phyloP scores from a whole-genome alignment of 2,888 invertebrate species.

The Camponotus fellah region DNA sequence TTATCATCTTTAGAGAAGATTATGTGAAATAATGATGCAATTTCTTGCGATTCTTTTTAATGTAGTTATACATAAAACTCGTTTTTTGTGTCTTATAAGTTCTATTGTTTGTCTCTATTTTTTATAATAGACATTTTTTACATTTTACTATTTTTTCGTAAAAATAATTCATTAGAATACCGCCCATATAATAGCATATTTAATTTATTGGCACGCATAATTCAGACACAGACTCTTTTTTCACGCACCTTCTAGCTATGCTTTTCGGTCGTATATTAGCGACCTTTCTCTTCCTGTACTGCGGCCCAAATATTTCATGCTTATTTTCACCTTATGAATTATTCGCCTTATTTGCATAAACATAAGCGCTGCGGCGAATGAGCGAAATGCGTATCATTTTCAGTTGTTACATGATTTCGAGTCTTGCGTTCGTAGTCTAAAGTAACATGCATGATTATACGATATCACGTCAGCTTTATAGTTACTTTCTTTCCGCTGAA shows the following conservation, averaged over 20 bases:
- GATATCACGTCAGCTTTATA: background rate
- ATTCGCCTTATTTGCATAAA: conserved; percentile 26
- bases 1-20: background rate
- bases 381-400: conserved; percentile 12
- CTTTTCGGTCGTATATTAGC: background rate
- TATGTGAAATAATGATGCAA: background rate
- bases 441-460: background rate
- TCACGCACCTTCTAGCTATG: background rate
- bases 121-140: background rate
- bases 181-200: background rate
- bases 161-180: background rate
- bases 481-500: conserved; percentile 37
- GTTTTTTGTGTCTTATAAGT: background rate
- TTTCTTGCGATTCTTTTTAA: background rate
- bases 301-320: conserved; percentile 25
- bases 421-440: conserved; percentile 1
- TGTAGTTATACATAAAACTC: background rate
- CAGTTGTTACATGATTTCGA: background rate
- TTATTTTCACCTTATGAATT: conserved; percentile 42
- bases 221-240: background rate
- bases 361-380: background rate
- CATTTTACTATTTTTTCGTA: background rate
- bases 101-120: background rate
- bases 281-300: background rate
- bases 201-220: background rate